Evolutionary conservation across 2,797 vertebrate species (phyloP).

Genomic region (Hybognathus amarus): DNA sequence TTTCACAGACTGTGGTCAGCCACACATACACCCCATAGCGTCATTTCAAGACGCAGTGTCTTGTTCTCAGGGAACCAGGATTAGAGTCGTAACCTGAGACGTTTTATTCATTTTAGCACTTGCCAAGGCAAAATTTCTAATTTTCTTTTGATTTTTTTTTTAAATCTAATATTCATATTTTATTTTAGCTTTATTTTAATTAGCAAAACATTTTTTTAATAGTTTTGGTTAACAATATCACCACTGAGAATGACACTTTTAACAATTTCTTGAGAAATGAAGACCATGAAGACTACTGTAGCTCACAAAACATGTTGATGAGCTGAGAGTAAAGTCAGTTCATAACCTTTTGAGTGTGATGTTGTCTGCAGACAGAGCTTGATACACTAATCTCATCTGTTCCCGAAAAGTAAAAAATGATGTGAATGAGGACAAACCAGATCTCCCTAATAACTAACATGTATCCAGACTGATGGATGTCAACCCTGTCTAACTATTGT

Average conservation of each 20-base stretch:
- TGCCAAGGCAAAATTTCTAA: not conserved
- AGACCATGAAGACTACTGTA: not conserved
- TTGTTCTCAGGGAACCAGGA: not conserved
- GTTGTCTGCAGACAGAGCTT: not conserved
- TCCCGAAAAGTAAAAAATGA: not conserved
- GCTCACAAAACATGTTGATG: not conserved
- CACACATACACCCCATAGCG: not conserved
- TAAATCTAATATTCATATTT: not conserved
- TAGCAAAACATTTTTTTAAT: not conserved
- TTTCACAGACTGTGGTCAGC: too few relatives aligned
- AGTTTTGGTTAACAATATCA: not conserved
- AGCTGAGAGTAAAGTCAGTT: not conserved
- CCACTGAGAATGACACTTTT: not conserved
- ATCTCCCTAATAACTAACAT: not conserved
- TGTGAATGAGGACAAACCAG: not conserved
- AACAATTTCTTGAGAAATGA: not conserved
- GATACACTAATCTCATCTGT: not conserved
- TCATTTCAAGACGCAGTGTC: not conserved
- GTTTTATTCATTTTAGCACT: not conserved
- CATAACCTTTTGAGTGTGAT: not conserved
- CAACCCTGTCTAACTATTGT: slow-evolving; percentile 11
- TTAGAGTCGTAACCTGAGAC: not conserved
- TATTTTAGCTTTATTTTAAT: not conserved
- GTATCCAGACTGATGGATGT: slow-evolving; percentile 11
- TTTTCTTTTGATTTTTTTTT: not conserved